Evolutionary conservation across 2,888 invertebrate genomes (phyloP).

Genomic region (Cybosia mesomella): DNA sequence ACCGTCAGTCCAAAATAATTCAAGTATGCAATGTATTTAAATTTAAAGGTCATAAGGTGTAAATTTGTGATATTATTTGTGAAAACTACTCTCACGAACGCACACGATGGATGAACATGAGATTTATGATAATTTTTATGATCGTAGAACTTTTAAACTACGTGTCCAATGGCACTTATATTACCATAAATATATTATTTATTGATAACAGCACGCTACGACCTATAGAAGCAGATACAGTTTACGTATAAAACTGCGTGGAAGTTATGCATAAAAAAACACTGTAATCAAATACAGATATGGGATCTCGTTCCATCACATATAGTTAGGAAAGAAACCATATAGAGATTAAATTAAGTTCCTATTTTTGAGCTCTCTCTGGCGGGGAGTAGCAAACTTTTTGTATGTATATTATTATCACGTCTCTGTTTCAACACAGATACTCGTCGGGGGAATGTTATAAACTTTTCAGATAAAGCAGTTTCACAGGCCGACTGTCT

Average conservation of each 20-base stretch:
- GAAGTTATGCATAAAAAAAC: not conserved
- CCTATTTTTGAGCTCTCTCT: conserved; percentile 52
- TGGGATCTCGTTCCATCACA: not conserved
- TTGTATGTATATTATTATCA: conserved; percentile 59
- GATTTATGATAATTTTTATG: too few species aligned
- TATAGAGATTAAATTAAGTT: conserved; percentile 46
- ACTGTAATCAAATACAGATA: not conserved
- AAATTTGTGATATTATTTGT: too few species aligned
- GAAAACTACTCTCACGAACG: too few species aligned
- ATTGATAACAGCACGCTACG: too few species aligned
- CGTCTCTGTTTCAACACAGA: conserved; percentile 66
- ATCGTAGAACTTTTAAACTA: too few species aligned
- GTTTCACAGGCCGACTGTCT: conserved; percentile 60
- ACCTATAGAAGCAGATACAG: not conserved
- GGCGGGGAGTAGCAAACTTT: conserved; percentile 62
- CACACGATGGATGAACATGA: too few species aligned
- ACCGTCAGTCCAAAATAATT: too few species aligned
- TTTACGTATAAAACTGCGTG: not conserved
- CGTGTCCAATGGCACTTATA: too few species aligned
- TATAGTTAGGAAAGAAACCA: not conserved
- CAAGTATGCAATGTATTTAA: too few species aligned
- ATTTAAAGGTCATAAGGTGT: too few species aligned
- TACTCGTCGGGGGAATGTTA: conserved; percentile 66
- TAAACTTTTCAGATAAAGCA: conserved; percentile 71
- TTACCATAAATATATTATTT: too few species aligned